Evolutionary conservation across 2,797 vertebrate genomes (phyloP).

Genomic region (Borostomias antarcticus): DNA sequence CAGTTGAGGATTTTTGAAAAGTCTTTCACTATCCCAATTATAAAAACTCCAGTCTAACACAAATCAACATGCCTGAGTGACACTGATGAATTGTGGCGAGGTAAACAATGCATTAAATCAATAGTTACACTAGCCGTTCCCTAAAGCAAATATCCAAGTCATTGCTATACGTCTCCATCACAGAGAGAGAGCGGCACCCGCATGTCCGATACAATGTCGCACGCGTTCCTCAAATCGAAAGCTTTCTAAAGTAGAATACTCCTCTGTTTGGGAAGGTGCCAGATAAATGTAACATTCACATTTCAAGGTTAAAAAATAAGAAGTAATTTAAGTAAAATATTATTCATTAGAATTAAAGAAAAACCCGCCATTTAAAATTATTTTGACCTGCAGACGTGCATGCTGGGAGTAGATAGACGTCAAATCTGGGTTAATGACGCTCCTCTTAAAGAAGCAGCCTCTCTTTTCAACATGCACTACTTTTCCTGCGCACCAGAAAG

Average conservation of each 20-base stretch:
- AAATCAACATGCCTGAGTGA: background rate
- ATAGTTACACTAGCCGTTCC: conserved; percentile 25
- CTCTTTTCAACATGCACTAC: background rate
- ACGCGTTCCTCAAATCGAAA: background rate
- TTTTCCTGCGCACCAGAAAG: too few relatives aligned
- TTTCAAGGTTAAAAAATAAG: background rate
- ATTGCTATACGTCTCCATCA: conserved; percentile 37
- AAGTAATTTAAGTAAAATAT: background rate
- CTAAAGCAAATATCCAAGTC: conserved; percentile 22
- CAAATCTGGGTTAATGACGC: conserved; percentile 47
- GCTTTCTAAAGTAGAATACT: background rate
- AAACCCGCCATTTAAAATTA: conserved; percentile 71
- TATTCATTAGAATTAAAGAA: conserved; percentile 52
- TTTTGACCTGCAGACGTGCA: conserved; percentile 63
- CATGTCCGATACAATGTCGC: conserved; percentile 19
- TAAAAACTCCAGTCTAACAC: background rate
- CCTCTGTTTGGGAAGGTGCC: background rate
- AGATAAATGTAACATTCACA: background rate
- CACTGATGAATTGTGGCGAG: background rate
- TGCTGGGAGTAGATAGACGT: conserved; percentile 65
- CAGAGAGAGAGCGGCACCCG: conserved; percentile 38
- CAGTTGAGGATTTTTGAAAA: too few relatives aligned
- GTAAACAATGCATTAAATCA: background rate
- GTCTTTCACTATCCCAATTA: conserved; percentile 11
- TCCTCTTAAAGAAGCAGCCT: conserved; percentile 62